Percentiles rank a stretch among this genome's conserved stretches.
Evolutionary conservation across 2,797 vertebrate species (phyloP).

Genomic region (Enteromius mattozi): DNA sequence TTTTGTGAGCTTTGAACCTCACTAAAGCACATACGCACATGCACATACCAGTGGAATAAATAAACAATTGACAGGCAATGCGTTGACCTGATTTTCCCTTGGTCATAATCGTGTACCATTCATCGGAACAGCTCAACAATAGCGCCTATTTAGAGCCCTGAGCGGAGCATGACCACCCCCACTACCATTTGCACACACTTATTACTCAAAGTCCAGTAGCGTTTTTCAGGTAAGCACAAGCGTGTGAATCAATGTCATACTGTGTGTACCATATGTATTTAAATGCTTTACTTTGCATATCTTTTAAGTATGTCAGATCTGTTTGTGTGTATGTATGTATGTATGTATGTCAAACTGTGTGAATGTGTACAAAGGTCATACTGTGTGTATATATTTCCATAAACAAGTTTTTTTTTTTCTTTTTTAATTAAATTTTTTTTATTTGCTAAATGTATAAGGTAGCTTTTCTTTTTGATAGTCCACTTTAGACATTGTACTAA

Average conservation of each 20-base stretch:
- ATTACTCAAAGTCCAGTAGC: conserved; percentile 6
- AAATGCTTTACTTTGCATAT: background rate
- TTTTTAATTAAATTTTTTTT: background rate
- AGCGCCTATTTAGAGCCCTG: conserved; percentile 16
- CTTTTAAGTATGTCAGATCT: background rate
- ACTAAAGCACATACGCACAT: conserved; percentile 15
- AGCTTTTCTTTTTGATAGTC: too few relatives aligned
- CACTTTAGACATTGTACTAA: too few relatives aligned
- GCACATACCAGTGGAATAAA: conserved; percentile 37
- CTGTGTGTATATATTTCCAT: background rate
- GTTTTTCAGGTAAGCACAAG: conserved; percentile 11
- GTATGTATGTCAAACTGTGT: conserved; percentile 20
- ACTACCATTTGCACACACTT: conserved; percentile 11
- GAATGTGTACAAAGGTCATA: background rate
- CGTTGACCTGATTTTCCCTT: conserved; percentile 37
- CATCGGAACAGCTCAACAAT: conserved; percentile 17
- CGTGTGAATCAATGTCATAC: background rate
- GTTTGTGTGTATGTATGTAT: background rate
- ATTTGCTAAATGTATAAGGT: background rate
- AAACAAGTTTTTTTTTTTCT: background rate
- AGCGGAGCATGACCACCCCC: background rate
- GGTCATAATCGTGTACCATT: conserved; percentile 24
- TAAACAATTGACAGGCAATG: conserved; percentile 25
- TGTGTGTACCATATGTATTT: background rate
- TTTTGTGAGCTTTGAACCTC: conserved; percentile 25